Conservation (phyloP, 92 coral and sea anemone genomes). For the Phenganax stokvisi region DNA sequence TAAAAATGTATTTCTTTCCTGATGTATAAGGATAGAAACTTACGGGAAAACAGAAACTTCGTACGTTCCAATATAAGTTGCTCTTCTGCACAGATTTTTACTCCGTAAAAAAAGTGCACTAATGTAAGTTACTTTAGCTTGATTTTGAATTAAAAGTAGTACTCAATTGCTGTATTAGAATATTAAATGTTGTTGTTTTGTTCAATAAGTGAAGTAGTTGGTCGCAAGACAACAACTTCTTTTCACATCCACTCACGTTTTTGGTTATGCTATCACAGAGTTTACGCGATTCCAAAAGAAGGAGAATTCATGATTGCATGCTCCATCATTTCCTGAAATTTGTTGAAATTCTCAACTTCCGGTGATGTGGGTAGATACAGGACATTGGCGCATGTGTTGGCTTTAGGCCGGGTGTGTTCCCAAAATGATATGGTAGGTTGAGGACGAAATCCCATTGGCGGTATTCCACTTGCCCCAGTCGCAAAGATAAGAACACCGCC, state of each 20-base stretch:
- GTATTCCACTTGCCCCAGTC: slow-evolving; percentile 24
- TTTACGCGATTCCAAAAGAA: neutral
- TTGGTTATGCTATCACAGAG: neutral
- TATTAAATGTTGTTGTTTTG: no score
- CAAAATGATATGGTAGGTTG: slow-evolving; percentile 9
- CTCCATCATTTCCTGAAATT: slow-evolving; percentile 25
- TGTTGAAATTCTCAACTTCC: slow-evolving; percentile 8
- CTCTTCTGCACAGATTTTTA: no score
- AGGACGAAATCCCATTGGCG: slow-evolving; percentile 32
- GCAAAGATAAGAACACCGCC: slow-evolving; percentile 16
- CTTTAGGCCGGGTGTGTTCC: slow-evolving; percentile 5
- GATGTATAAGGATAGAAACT: no score
- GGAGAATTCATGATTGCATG: neutral
- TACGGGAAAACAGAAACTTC: no score
- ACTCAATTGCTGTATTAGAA: no score
- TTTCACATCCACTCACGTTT: neutral
- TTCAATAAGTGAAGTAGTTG: neutral
- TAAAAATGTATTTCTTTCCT: neutral
- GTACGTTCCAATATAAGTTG: no score
- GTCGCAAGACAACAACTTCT: neutral
- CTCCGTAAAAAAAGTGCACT: no score
- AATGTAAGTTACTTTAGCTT: no score
- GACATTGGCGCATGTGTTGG: slow-evolving; percentile 24
- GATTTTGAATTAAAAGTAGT: no score
- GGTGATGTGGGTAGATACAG: slow-evolving; percentile 11